A percentile compares a stretch with the other conserved stretches of the same genome.
Conservation (phyloP, 2,888 invertebrate species). For the Lamellibrachia columna region DNA sequence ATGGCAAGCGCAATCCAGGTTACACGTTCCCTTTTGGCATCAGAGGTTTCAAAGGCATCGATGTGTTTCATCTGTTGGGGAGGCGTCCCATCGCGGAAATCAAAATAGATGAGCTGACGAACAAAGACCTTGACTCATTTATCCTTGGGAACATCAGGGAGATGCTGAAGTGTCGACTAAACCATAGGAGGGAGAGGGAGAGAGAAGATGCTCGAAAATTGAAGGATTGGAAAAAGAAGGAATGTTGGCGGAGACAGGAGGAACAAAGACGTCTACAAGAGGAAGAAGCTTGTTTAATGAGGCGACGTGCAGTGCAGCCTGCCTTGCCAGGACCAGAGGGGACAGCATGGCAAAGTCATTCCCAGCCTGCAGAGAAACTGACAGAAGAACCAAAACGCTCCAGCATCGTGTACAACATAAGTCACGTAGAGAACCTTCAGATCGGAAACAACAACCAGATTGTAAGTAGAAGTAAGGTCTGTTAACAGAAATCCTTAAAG, state of each 20-base stretch:
- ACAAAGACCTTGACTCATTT: slow-evolving; percentile 24
- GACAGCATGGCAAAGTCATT: too few relatives aligned
- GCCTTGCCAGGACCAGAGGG: neutral
- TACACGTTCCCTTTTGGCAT: slow-evolving; percentile 32
- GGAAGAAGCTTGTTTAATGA: neutral
- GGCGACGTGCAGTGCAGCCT: neutral
- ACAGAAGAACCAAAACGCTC: neutral
- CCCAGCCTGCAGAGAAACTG: neutral
- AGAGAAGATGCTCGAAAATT: neutral
- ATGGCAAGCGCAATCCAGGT: slow-evolving; percentile 37
- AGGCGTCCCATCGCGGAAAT: neutral
- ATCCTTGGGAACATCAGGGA: slow-evolving; percentile 20
- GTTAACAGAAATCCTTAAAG: neutral
- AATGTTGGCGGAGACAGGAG: neutral
- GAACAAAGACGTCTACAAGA: neutral
- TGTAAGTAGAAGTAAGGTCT: neutral
- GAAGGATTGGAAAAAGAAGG: slow-evolving; percentile 21
- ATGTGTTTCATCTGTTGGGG: neutral
- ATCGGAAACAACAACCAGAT: neutral
- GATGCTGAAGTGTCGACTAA: slow-evolving; percentile 23
- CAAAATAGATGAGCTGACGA: neutral
- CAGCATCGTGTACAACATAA: neutral
- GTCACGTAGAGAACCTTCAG: neutral
- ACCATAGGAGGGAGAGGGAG: slow-evolving; percentile 24
- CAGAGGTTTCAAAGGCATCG: slow-evolving; percentile 28